Percentiles rank a stretch among this genome's conserved stretches.
Conservation (phyloP, 1,140 invertebrate species). For the Bombyx mori region ASM3026992v2 NC_085115.1:7432001-7432500, state of each 20-base stretch:
- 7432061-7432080: neutral
- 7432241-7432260: conserved; percentile 29
- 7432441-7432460: neutral
- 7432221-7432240: conserved; percentile 19
- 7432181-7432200: conserved; percentile 58
- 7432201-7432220: conserved; percentile 61
- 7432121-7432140: conserved; percentile 52
- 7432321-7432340: conserved; percentile 40
- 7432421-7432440: conserved; percentile 7
- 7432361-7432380: conserved; percentile 22
- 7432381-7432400: conserved; percentile 40
- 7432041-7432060: too few relatives aligned
- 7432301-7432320: conserved; percentile 33
- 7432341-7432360: conserved; percentile 16
- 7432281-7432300: conserved; percentile 16
- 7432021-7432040: neutral
- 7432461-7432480: conserved; percentile 19
- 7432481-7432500: conserved; percentile 8
- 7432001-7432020: neutral
- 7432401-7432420: conserved; percentile 17
- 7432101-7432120: conserved; percentile 35
- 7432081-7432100: conserved; percentile 20
- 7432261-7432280: conserved; percentile 23
- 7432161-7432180: conserved; percentile 65
- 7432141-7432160: conserved; percentile 66